A percentile compares a stretch with the other conserved stretches of the same genome.
phyloP scores from a whole-genome alignment of 2,797 vertebrate species.

The Spheniscus humboldti region DNA sequence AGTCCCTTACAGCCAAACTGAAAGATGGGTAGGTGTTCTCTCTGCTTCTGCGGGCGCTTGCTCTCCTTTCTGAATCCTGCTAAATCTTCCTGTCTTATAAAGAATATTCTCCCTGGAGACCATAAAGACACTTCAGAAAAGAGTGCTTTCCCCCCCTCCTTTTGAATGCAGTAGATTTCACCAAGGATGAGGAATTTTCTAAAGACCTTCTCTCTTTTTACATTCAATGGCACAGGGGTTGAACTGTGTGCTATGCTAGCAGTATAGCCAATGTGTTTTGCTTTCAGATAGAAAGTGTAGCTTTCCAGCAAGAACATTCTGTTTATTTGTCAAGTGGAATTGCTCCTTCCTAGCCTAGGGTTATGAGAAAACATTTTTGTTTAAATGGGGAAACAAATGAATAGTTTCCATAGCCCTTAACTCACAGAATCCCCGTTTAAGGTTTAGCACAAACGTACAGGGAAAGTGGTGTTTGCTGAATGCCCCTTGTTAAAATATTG shows the following conservation, averaged over 20 bases:
- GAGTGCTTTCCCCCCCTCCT: background rate
- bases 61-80: background rate
- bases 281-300: background rate
- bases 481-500: conserved; percentile 30
- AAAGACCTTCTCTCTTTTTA: background rate
- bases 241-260: background rate
- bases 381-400: conserved; percentile 6
- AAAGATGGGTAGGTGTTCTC: background rate
- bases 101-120: conserved; percentile 9
- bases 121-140: background rate
- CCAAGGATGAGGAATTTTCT: conserved; percentile 15
- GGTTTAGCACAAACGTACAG: background rate
- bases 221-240: background rate
- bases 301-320: conserved; percentile 13
- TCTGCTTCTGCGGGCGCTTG: background rate
- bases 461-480: background rate
- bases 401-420: background rate
- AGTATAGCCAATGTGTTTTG: background rate
- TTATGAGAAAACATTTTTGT: conserved; percentile 22
- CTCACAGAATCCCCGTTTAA: background rate
- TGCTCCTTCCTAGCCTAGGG: conserved; percentile 2
- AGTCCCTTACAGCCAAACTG: background rate
- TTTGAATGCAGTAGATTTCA: background rate
- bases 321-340: conserved; percentile 18
- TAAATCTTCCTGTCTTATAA: conserved; percentile 14